A percentile compares a stretch with the other conserved stretches of the same genome.
These are phyloP conservation scores for Knipowitschia caucasica DNA, from an alignment of 2,797 vertebrate genomes.

Conservation along the genomic window DNA sequence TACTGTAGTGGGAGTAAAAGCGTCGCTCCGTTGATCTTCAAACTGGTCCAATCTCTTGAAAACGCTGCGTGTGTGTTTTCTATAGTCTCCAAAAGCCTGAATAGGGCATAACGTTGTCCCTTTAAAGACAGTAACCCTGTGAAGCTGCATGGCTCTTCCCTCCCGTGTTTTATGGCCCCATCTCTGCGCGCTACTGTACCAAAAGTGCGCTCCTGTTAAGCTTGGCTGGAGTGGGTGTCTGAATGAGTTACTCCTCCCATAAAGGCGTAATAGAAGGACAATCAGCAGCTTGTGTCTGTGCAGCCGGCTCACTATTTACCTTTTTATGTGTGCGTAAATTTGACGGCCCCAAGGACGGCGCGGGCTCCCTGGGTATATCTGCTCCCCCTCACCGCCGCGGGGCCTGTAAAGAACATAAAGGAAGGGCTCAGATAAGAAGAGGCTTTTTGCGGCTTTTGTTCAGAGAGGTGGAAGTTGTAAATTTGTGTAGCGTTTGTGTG, in stretches of 20 bases:
- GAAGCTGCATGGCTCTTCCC: background rate
- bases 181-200: constrained; percentile 26
- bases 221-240: constrained; percentile 50
- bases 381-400: background rate
- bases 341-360: constrained; percentile 65
- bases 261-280: constrained; percentile 74
- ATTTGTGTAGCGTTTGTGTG: background rate
- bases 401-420: constrained; percentile 5
- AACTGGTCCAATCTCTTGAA: too few species aligned
- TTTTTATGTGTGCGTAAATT: constrained; percentile 77
- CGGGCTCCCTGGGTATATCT: constrained; percentile 34
- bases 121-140: background rate
- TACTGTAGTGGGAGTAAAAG: too few species aligned
- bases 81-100: background rate
- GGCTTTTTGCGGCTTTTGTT: constrained; percentile 1
- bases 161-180: constrained; percentile 22
- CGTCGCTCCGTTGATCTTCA: too few species aligned
- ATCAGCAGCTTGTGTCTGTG: constrained; percentile 73
- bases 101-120: background rate
- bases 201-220: constrained; percentile 27
- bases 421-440: background rate
- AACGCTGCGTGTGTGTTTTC: too few species aligned
- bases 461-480: constrained; percentile 2
- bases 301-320: constrained; percentile 71
- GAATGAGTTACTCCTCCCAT: constrained; percentile 72